These are phyloP conservation scores for Trachurus trachurus DNA, from an alignment of 2,797 vertebrate species.

Conservation along the genomic window DNA sequence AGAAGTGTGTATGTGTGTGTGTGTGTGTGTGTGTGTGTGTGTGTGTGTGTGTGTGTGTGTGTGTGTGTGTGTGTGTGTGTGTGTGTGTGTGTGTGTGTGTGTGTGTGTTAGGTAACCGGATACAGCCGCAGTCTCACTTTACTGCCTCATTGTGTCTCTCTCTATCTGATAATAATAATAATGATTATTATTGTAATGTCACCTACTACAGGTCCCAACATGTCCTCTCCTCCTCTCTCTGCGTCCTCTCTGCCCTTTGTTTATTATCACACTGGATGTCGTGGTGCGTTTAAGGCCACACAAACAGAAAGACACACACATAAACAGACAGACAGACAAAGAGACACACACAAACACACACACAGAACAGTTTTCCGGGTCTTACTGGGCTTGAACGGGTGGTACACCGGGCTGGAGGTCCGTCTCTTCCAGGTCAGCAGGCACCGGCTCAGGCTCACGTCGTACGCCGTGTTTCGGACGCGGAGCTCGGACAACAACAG, in stretches of 20 bases:
- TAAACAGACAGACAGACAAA: not conserved
- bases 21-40: too few relatives aligned
- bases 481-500: conserved; percentile 87
- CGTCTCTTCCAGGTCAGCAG: conserved; percentile 87
- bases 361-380: not conserved
- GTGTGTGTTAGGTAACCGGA: conserved; percentile 40
- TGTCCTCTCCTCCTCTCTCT: conserved; percentile 6
- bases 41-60: too few relatives aligned
- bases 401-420: conserved; percentile 72
- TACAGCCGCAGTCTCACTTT: conserved; percentile 11
- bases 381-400: conserved; percentile 81
- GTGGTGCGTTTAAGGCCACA: conserved; percentile 4
- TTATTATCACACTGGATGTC: conserved; percentile 30
- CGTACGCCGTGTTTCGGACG: conserved; percentile 84
- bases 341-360: not conserved
- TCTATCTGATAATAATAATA: too few relatives aligned
- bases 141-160: not conserved
- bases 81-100: too few relatives aligned
- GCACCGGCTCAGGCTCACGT: conserved; percentile 88
- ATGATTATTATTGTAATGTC: not conserved
- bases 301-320: not conserved
- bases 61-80: too few relatives aligned
- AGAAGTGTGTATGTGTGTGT: too few relatives aligned
- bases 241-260: conserved; percentile 29
- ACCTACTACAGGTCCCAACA: not conserved